Conservation (phyloP, 2,888 invertebrate species). For the Bellardia bayeri region DNA sequence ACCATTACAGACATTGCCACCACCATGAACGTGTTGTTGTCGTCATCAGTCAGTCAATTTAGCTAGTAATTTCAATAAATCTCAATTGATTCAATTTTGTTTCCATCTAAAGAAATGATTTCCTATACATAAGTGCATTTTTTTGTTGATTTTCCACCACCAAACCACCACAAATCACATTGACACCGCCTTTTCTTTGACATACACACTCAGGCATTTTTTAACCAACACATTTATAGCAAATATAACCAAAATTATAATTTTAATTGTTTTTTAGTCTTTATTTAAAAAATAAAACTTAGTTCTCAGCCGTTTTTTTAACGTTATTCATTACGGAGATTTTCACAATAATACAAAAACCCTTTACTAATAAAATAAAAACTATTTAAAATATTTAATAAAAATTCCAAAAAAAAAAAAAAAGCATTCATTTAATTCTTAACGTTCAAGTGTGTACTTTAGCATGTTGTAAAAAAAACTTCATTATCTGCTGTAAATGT, state of each 20-base stretch:
- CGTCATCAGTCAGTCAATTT: slow-evolving; percentile 18
- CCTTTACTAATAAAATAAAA: background rate
- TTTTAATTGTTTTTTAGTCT: background rate
- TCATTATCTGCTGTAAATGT: slow-evolving; percentile 23
- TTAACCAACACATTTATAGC: slow-evolving; percentile 4
- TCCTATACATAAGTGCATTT: slow-evolving; percentile 50
- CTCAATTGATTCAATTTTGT: slow-evolving; percentile 49
- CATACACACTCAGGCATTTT: slow-evolving; percentile 47
- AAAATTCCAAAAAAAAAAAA: slow-evolving; percentile 9
- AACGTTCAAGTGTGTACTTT: slow-evolving; percentile 5
- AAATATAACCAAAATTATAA: slow-evolving; percentile 9
- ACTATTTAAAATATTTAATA: slow-evolving; percentile 9
- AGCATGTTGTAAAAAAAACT: slow-evolving; percentile 15
- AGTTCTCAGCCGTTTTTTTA: slow-evolving; percentile 25
- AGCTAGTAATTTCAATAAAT: slow-evolving; percentile 50
- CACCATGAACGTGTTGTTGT: background rate
- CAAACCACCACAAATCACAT: slow-evolving; percentile 40
- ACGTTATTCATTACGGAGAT: background rate
- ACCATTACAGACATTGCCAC: background rate
- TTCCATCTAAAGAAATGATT: slow-evolving; percentile 25
- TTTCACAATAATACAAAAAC: slow-evolving; percentile 11
- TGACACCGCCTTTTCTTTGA: slow-evolving; percentile 67
- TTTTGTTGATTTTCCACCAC: slow-evolving; percentile 58
- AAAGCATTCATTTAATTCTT: slow-evolving; percentile 18
- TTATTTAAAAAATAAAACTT: slow-evolving; percentile 1